Percentiles rank a stretch among this genome's conserved stretches.
Evolutionary conservation across 2,888 invertebrate genomes (phyloP).

Genomic region (Thymelicus sylvestris): DNA sequence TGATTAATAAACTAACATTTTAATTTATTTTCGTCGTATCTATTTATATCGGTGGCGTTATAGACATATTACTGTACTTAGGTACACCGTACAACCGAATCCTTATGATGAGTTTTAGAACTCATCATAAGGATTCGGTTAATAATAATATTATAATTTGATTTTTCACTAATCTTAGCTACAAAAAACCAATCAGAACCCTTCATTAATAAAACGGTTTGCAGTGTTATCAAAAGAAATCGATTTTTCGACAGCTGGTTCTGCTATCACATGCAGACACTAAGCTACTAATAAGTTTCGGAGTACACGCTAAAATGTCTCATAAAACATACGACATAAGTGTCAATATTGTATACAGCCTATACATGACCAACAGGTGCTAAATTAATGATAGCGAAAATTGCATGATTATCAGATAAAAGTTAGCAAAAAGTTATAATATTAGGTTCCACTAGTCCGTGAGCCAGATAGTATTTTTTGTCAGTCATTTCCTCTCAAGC

Average conservation of each 20-base stretch:
- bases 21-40: too few relatives aligned
- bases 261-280: slow-evolving; percentile 16
- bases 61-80: too few relatives aligned
- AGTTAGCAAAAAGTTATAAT: slow-evolving; percentile 9
- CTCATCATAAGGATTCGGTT: too few relatives aligned
- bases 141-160: too few relatives aligned
- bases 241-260: slow-evolving; percentile 17
- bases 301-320: neutral
- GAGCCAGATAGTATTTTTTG: too few relatives aligned
- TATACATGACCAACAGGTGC: neutral
- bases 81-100: too few relatives aligned
- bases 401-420: slow-evolving; percentile 14
- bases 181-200: neutral
- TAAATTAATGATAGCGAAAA: slow-evolving; percentile 9
- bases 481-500: too few relatives aligned
- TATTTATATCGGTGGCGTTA: too few relatives aligned
- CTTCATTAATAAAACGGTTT: neutral
- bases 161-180: neutral
- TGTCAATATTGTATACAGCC: neutral
- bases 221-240: slow-evolving; percentile 12
- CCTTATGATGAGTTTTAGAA: too few relatives aligned
- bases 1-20: too few relatives aligned
- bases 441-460: neutral
- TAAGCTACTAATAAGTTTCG: neutral
- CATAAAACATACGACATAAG: neutral